A percentile compares a stretch with the other conserved stretches of the same genome.
Evolutionary conservation across 2,888 invertebrate species (phyloP).

Genomic region (Parapristionchus giblindavisi): DNA sequence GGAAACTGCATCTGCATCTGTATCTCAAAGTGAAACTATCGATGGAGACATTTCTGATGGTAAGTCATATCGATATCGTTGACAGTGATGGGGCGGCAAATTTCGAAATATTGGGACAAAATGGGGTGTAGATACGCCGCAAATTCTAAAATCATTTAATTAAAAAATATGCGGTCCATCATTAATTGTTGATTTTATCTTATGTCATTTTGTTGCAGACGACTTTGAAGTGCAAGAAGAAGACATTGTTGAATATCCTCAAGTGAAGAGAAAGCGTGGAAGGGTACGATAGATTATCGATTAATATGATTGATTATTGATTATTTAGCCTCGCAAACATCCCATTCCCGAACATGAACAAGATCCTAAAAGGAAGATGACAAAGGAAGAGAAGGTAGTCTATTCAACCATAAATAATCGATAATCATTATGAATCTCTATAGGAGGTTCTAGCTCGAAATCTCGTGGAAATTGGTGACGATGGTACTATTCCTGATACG

Average conservation of each 20-base stretch:
- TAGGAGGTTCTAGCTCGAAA: background rate
- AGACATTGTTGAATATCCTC: background rate
- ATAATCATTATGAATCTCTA: background rate
- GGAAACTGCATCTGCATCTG: too few relatives aligned
- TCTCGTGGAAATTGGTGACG: background rate
- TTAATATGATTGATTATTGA: background rate
- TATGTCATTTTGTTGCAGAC: too few relatives aligned
- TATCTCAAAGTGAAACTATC: too few relatives aligned
- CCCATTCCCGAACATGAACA: background rate
- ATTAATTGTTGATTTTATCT: too few relatives aligned
- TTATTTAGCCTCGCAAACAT: constrained; percentile 19
- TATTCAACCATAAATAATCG: background rate
- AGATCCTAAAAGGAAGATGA: constrained; percentile 1
- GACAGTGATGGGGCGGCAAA: too few relatives aligned
- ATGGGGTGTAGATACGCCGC: too few relatives aligned
- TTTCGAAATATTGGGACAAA: too few relatives aligned
- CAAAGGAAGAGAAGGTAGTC: background rate
- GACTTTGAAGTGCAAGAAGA: background rate
- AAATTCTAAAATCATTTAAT: too few relatives aligned
- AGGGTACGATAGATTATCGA: constrained; percentile 1
- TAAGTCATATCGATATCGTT: too few relatives aligned
- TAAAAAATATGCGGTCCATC: too few relatives aligned
- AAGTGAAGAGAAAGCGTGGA: constrained; percentile 19
- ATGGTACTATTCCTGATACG: background rate
- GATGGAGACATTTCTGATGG: too few relatives aligned